phyloP scores from a whole-genome alignment of 2,888 invertebrate species.

The Parnassius glacialis region DNA sequence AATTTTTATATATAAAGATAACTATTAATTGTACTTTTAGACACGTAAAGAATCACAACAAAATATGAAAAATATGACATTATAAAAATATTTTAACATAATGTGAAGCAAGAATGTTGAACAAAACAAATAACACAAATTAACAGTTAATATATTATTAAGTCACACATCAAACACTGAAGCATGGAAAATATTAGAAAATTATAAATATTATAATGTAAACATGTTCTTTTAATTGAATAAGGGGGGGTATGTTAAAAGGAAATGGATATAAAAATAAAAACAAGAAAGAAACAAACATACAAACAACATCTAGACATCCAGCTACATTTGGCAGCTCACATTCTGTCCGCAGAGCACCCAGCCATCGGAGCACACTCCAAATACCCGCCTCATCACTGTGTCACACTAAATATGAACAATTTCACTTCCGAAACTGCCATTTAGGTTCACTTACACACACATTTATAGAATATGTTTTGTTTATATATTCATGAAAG shows the following conservation, averaged over 20 bases:
- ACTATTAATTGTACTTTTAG: too few species aligned
- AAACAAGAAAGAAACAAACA: conserved; percentile 59
- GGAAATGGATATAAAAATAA: conserved; percentile 32
- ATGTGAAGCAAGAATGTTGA: too few species aligned
- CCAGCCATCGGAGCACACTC: conserved; percentile 79
- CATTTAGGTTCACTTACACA: conserved; percentile 42
- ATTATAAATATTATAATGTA: neutral
- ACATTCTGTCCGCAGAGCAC: conserved; percentile 78
- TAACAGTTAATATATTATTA: neutral
- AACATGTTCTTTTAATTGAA: too few species aligned
- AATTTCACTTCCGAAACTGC: conserved; percentile 49
- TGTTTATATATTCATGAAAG: neutral
- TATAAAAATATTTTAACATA: too few species aligned
- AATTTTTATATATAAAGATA: too few species aligned
- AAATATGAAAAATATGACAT: too few species aligned
- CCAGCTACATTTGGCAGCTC: conserved; percentile 63
- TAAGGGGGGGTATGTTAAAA: conserved; percentile 3
- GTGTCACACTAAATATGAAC: conserved; percentile 36
- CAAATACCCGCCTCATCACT: conserved; percentile 77
- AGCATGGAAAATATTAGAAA: neutral
- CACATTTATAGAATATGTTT: neutral
- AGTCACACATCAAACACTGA: neutral
- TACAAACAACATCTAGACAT: conserved; percentile 78
- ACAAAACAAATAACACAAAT: too few species aligned
- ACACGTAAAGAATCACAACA: too few species aligned